These are phyloP conservation scores for Ichneumoninae sp. DNA, from an alignment of 2,888 invertebrate species.

Conservation along the genomic window DNA sequence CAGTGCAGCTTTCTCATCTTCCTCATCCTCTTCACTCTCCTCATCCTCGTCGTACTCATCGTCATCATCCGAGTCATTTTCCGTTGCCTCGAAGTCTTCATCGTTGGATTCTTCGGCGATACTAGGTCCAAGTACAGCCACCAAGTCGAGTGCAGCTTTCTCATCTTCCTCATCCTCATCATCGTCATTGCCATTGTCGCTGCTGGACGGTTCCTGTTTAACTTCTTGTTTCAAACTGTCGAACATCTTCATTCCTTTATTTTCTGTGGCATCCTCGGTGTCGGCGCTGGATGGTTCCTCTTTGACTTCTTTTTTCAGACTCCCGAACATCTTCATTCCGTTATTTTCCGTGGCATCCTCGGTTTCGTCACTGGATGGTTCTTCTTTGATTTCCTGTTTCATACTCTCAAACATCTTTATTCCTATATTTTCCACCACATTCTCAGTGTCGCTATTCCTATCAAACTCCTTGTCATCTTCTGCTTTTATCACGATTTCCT, in stretches of 20 bases:
- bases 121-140: constrained; percentile 41
- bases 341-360: constrained; percentile 7
- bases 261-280: too few relatives aligned
- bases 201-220: too few relatives aligned
- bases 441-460: constrained; percentile 56
- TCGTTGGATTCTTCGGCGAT: constrained; percentile 43
- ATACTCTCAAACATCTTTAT: constrained; percentile 76
- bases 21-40: too few relatives aligned
- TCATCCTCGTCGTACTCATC: too few relatives aligned
- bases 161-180: not conserved
- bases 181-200: too few relatives aligned
- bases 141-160: constrained; percentile 6
- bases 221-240: too few relatives aligned
- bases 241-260: too few relatives aligned
- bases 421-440: constrained; percentile 65
- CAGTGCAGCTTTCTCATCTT: too few relatives aligned
- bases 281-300: too few relatives aligned
- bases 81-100: constrained; percentile 30
- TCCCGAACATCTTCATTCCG: too few relatives aligned
- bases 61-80: constrained; percentile 22
- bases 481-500: constrained; percentile 65
- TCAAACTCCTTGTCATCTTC: constrained; percentile 65
- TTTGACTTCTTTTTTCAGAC: too few relatives aligned
- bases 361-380: constrained; percentile 33
- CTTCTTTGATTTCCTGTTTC: constrained; percentile 29